Evolutionary conservation across 2,113 vertebrate genomes (phyloP).

Genomic region (Notothenia rossii): DNA sequence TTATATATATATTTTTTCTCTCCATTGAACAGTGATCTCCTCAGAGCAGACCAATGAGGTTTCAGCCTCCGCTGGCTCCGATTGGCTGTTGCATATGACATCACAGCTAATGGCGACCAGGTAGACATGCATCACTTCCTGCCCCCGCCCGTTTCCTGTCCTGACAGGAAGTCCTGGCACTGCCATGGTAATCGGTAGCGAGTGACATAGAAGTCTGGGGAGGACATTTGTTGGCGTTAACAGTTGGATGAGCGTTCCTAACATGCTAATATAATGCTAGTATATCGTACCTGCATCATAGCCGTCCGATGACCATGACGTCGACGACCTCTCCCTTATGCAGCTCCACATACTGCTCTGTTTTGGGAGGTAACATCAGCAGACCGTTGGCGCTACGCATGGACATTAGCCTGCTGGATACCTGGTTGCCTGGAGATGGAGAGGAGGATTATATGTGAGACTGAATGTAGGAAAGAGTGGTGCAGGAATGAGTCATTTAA

Average conservation of each 20-base stretch:
- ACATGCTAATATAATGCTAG: not conserved
- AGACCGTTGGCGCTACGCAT: slow-evolving; percentile 99
- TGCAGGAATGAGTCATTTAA: not conserved
- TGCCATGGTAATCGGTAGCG: slow-evolving; percentile 71
- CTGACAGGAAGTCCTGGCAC: slow-evolving; percentile 75
- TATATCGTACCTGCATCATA: slow-evolving; percentile 89
- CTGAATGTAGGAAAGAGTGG: not conserved
- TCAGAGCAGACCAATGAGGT: slow-evolving; percentile 77
- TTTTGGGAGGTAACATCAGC: slow-evolving; percentile 99
- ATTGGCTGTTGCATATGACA: slow-evolving; percentile 98
- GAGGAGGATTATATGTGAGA: not conserved
- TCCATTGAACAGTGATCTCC: slow-evolving; percentile 87
- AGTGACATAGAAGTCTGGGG: slow-evolving; percentile 68
- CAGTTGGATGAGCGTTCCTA: no score
- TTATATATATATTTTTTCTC: slow-evolving; percentile 82
- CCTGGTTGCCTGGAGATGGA: slow-evolving; percentile 91
- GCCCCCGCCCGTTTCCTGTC: slow-evolving; percentile 69
- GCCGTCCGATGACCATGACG: slow-evolving; percentile 99
- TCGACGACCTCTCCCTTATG: slow-evolving; percentile 99
- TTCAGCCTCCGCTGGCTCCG: slow-evolving; percentile 79
- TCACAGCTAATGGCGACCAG: slow-evolving; percentile 97
- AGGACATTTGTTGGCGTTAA: slow-evolving; percentile 33
- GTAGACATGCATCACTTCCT: slow-evolving; percentile 96
- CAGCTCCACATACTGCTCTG: slow-evolving; percentile 99
- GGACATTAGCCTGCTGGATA: slow-evolving; percentile 99